Evolutionary conservation across 1,140 invertebrate species (phyloP), one percentile per base, ranked within the genome.

Genomic region (Neodiprion fabricii): DNA sequence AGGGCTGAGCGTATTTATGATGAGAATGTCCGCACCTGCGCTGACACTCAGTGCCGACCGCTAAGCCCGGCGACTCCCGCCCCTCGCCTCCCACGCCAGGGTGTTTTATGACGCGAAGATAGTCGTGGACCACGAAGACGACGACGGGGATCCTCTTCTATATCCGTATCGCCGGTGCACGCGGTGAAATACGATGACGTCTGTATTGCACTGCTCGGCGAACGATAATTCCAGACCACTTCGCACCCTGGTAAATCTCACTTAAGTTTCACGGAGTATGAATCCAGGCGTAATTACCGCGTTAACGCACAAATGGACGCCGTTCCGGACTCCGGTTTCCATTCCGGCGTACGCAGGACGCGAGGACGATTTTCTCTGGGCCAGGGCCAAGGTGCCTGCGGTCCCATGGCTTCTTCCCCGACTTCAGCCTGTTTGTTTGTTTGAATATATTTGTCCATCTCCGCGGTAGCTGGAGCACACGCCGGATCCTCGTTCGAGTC

Each of bases 1-100:
- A 23, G 49, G n/a, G 70, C 9, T 47, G 61, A 73, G 72, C n/a
- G 47, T 69, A 86, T 88, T 88, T 88, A 88, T 85, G 85, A 87
- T 86, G 85, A 85, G 86, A 88, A 85, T 82, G 83, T 85, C 78
- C 82, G 80, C 87, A 88, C 87, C 86, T 88, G 86, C 80, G 84
- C 78, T 86, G 84, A 86, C 86, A 87, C 79, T 83, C 77, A 78
- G 78, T 79, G 80, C 79, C 80, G 77, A 78, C 53, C 53, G 53
- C 53, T 61, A 61, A 61, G 9, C 53, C 53, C 11, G 53, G 11
- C 53, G 5, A 61, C 53, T 14, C 53, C 53, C 53, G 11, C 53
- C 53, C n/a, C 53, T 9, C n/a, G 53, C 8, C 53, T 14, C 53
- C 53, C 53, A 61, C 53, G 53, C 28, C 28, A 12, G 11, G 53